Conservation (phyloP, 2,113 vertebrate genomes). For the Acanthisitta chloris region DNA sequence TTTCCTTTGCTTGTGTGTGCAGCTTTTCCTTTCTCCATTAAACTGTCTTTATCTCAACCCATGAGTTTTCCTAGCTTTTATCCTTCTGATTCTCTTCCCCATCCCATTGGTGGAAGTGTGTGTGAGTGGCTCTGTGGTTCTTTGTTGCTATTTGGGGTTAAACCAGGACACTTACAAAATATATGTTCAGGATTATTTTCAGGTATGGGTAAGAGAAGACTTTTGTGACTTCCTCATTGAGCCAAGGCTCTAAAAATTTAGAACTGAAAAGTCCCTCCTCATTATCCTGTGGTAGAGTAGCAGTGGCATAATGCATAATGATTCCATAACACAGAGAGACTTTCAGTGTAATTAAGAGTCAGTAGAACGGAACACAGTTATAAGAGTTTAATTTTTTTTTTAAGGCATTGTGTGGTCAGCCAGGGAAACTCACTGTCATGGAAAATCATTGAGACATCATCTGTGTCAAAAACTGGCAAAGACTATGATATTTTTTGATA, state of each 20-base stretch:
- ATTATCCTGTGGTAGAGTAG: neutral
- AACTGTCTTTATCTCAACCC: too few species aligned
- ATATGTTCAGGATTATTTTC: too few species aligned
- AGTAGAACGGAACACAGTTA: slow-evolving; percentile 42
- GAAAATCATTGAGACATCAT: neutral
- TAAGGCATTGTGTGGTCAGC: neutral
- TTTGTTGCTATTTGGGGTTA: too few species aligned
- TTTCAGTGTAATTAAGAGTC: slow-evolving; percentile 48
- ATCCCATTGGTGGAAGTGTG: too few species aligned
- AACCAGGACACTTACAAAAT: too few species aligned
- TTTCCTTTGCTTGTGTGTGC: too few species aligned
- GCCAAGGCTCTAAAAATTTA: slow-evolving; percentile 10
- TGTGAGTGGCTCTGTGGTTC: too few species aligned
- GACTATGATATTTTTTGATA: neutral
- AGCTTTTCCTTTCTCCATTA: too few species aligned
- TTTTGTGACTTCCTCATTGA: too few species aligned
- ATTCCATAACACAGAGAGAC: neutral
- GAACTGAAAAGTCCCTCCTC: slow-evolving; percentile 3
- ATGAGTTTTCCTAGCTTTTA: too few species aligned
- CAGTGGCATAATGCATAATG: neutral
- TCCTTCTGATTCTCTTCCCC: too few species aligned
- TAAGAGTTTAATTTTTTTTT: neutral
- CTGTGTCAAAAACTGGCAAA: neutral
- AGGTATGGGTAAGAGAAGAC: too few species aligned
- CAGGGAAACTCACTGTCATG: neutral